Evolutionary conservation across 2,797 vertebrate genomes (phyloP), one percentile per base, ranked within the genome.

Genomic region (Lerista edwardsae): DNA sequence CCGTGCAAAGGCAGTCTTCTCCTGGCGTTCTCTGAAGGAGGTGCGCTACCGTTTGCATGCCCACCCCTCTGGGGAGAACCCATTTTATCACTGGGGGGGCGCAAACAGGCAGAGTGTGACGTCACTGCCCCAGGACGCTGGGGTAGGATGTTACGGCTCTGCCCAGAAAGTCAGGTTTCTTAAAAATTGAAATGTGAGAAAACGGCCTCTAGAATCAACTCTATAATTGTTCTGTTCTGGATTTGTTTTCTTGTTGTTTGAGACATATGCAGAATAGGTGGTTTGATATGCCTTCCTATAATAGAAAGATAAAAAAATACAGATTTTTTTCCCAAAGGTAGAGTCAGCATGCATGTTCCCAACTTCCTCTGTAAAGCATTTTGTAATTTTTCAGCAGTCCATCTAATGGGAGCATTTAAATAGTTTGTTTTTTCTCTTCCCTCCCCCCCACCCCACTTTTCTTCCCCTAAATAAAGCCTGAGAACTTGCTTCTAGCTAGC

Each of bases 401-500:
- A 11, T 1, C 12, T 89, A 85, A 47, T 83, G 73, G 39, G 62
- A 29, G 68, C 14, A 8, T 14, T 11, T 61, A 76, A 74, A 80
- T 23, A 76, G 91, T 85, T 82, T 23, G 47, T 78, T 91, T 91
- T 72, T 90, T 91, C 90, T 95, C 89, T 80, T 59, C 89, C 34
- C 47, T 10, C 88, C 15, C 27, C 36, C 6, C 41, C 88, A 21
- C 44, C 44, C 91, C 55, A 93, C 84, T 93, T 84, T 88, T 91
- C 93, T 90, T 80, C 89, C 91, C 90, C 94, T 93, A 72, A 94
- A 94, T 92, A 89, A 97, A 99, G 98, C 98, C 98, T 73, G 98
- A 99, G 96, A 99, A 99, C 92, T 96, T 99, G 96, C 98, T 99
- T 87, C 95, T 99, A 92, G 98, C 98, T 94, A 99, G 98, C 95